These are phyloP conservation scores for Erebia palarica DNA, from an alignment of 2,888 invertebrate genomes.

Conservation along the genomic window DNA sequence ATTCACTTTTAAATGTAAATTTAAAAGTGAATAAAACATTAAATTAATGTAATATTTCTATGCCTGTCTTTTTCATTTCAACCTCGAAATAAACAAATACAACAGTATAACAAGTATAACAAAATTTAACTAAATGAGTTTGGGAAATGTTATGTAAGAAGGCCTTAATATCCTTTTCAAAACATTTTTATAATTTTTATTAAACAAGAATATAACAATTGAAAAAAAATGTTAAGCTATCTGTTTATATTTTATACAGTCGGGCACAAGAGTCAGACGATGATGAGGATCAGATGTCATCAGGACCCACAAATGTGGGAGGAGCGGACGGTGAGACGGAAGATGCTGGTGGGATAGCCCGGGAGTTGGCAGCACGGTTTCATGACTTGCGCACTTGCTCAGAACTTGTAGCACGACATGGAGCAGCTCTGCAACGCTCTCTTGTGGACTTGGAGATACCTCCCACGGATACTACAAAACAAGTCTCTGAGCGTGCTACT, in stretches of 20 bases:
- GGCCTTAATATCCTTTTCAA: too few species aligned
- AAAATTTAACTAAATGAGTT: too few species aligned
- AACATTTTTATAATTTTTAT: too few species aligned
- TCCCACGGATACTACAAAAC: conserved; percentile 90
- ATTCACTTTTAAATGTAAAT: too few species aligned
- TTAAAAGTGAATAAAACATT: too few species aligned
- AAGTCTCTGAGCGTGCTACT: conserved; percentile 95
- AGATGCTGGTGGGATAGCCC: conserved; percentile 83
- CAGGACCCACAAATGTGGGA: conserved; percentile 70
- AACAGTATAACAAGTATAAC: too few species aligned
- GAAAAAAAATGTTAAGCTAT: background rate
- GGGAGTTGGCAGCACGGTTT: conserved; percentile 87
- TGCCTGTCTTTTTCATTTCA: too few species aligned
- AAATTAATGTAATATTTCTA: too few species aligned
- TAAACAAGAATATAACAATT: background rate
- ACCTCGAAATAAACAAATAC: too few species aligned
- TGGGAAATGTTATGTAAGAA: too few species aligned
- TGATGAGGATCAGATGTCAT: conserved; percentile 86
- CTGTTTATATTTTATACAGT: conserved; percentile 49
- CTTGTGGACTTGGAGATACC: conserved; percentile 90
- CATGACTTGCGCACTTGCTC: conserved; percentile 96
- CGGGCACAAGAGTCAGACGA: conserved; percentile 89
- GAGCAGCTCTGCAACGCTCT: conserved; percentile 90
- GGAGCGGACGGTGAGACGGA: conserved; percentile 82
- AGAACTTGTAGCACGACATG: conserved; percentile 94